phyloP scores from a whole-genome alignment of 2,888 invertebrate species.

The Apodemia mormo region DNA sequence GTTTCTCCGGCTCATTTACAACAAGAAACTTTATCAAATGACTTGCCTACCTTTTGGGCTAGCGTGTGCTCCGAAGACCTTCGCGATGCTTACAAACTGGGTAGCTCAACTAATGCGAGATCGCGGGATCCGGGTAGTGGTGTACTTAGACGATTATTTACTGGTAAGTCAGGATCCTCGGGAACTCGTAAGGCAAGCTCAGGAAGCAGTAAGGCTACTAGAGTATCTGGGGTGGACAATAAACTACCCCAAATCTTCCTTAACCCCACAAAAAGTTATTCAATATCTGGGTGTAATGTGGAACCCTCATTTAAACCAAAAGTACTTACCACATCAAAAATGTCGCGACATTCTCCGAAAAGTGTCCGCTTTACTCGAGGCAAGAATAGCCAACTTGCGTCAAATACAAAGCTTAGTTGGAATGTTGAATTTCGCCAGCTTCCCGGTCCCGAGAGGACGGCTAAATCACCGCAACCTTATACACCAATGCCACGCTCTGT shows the following conservation, averaged over 20 bases:
- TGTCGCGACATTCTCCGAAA: not conserved
- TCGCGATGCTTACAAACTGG: conserved; percentile 20
- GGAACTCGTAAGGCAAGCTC: not conserved
- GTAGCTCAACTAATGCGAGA: conserved; percentile 3
- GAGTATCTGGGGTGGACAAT: conserved; percentile 32
- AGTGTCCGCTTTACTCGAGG: conserved; percentile 2
- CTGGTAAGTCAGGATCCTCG: not conserved
- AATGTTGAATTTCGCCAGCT: conserved; percentile 39
- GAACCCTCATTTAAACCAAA: conserved; percentile 28
- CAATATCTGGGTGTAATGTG: conserved; percentile 28
- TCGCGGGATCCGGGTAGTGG: conserved; percentile 8
- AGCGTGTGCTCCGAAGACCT: conserved; percentile 16
- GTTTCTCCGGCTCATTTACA: conserved; percentile 30
- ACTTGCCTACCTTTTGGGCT: conserved; percentile 21
- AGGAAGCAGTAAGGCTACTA: not conserved
- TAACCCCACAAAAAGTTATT: conserved; percentile 23
- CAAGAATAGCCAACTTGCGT: conserved; percentile 23
- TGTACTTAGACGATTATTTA: conserved; percentile 18
- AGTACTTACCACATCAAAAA: conserved; percentile 31
- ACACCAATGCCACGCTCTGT: not conserved
- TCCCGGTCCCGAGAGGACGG: conserved; percentile 37
- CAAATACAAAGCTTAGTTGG: conserved; percentile 38
- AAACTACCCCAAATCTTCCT: conserved; percentile 33
- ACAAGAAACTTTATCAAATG: not conserved
- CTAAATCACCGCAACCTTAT: conserved; percentile 35